Evolutionary conservation across 1,140 invertebrate species (phyloP).

Genomic region (Orchesella cincta): DNA sequence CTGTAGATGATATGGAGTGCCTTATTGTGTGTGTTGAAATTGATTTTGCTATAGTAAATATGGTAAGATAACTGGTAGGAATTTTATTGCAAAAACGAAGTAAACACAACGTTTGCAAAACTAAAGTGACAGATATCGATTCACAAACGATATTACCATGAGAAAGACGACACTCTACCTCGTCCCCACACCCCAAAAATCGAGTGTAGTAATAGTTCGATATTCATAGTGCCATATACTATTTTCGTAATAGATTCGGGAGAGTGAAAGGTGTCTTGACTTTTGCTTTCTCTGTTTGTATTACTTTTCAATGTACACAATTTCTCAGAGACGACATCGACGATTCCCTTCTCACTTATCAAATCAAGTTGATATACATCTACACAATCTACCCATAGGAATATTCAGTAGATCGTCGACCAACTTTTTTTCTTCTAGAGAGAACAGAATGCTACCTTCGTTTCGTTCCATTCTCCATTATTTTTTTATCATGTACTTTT

Average conservation of each 20-base stretch:
- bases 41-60: conserved; percentile 23
- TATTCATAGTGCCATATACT: neutral
- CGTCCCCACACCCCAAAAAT: neutral
- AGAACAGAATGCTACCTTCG: neutral
- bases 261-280: conserved; percentile 27
- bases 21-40: too few species aligned
- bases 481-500: neutral
- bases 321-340: neutral
- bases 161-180: neutral
- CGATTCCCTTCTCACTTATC: neutral
- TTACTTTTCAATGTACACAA: conserved; percentile 14
- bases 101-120: conserved; percentile 23
- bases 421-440: conserved; percentile 11
- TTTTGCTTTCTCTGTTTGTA: neutral
- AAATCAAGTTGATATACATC: too few species aligned
- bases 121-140: conserved; percentile 16
- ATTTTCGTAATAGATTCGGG: neutral
- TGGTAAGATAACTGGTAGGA: conserved; percentile 15
- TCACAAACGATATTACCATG: neutral
- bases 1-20: too few species aligned
- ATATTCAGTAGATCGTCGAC: too few species aligned
- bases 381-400: too few species aligned
- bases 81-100: conserved; percentile 8
- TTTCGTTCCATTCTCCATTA: neutral
- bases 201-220: neutral